Evolutionary conservation across 2,888 invertebrate species (phyloP), one percentile per base, ranked within the genome.

Genomic region (Drosophila subquinaria): DNA sequence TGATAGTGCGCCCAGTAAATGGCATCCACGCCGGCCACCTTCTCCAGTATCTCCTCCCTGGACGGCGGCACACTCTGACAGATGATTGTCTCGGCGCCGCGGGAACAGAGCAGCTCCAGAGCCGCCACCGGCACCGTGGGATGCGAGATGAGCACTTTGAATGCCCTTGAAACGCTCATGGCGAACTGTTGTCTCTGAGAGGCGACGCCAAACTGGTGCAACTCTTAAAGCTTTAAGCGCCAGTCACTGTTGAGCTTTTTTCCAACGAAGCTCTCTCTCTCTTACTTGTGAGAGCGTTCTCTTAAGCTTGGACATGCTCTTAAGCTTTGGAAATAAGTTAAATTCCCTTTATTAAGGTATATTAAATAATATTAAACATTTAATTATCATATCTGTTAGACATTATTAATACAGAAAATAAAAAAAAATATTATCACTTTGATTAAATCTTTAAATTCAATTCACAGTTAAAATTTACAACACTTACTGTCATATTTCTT

Each of bases 41-140:
- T 91, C 62, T 81, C 61, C 20, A 93, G 71, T 53, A 92, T 90
- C 76, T 93, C 93, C 15, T 79, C 73, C 13, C 90, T 85, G 1
- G 76, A 69, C 0, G 92, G 91, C 4, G 92, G 92, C 8, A 91
- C 77, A 76, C 87, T 90, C 56, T 91, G 76, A 51, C 91, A 92
- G 6, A 92, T 48, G 1, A 90, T 88, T 2, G 91, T 81, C 17
- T 92, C 90, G 20, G 92, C 92, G 15, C 90, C 89, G 4, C 94
- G 94, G 15, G 90, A 80, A 88, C 95, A 93, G 67, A 97, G 93
- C 71, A 96, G 90, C 68, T 95, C 93, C 40, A 96, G 88, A 20
- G 95, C 96, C 69, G 94, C 93, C 42, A 93, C 90, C 3, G 96
- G 96, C 75, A 95, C 94, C 90, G 95, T 95, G 3, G 95, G 94